Conservation (phyloP, 2,888 invertebrate species). For the Pterostichus niger region DNA sequence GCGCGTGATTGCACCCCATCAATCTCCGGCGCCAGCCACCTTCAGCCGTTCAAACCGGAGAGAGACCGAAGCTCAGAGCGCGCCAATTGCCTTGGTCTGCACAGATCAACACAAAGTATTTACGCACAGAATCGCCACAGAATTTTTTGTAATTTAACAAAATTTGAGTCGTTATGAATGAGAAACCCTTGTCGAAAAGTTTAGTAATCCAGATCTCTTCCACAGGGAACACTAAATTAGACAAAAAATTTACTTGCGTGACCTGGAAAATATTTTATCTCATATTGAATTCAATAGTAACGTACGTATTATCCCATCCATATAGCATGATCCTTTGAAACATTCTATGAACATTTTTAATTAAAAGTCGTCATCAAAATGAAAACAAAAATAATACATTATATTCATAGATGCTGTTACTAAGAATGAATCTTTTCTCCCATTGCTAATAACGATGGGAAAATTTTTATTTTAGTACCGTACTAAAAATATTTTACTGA, state of each 20-base stretch:
- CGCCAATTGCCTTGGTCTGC: not conserved
- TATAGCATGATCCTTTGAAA: no score
- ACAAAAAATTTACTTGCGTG: not conserved
- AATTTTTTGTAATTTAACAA: constrained; percentile 1
- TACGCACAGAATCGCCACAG: not conserved
- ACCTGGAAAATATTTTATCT: no score
- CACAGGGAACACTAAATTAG: not conserved
- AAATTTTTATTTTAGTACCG: no score
- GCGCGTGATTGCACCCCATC: constrained; percentile 65
- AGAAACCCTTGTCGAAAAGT: not conserved
- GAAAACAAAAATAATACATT: no score
- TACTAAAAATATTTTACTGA: no score
- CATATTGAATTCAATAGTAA: no score
- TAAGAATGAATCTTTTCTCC: no score
- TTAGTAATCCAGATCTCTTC: not conserved
- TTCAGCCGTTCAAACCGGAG: not conserved
- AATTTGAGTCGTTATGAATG: constrained; percentile 9
- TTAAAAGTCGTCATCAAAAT: no score
- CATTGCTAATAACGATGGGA: no score
- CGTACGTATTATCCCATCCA: not conserved
- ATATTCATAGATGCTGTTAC: no score
- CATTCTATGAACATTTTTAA: no score
- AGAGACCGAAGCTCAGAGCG: not conserved
- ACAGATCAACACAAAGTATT: not conserved
- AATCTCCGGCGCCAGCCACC: constrained; percentile 48